Conservation (phyloP, 2,888 invertebrate species). For the Caenorhabditis macrosperma region DNA sequence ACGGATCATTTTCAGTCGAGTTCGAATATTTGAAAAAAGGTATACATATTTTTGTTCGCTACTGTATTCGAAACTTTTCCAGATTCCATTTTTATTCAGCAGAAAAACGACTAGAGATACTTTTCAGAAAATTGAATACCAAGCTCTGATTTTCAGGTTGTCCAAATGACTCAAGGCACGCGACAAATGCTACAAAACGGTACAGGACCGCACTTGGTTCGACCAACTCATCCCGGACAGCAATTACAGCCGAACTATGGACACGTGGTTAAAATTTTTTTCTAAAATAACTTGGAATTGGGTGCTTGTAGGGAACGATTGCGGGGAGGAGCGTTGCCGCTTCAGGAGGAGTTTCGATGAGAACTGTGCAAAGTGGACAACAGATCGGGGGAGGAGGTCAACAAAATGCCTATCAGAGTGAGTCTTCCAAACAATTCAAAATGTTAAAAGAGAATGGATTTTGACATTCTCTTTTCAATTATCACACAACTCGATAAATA, state of each 20-base stretch:
- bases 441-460: no score
- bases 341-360: background rate
- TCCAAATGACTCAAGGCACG: conserved; percentile 13
- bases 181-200: conserved; percentile 27
- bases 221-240: conserved; percentile 11
- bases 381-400: background rate
- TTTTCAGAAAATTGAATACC: background rate
- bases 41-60: no score
- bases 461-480: no score
- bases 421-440: background rate
- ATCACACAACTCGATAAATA: no score
- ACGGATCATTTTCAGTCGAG: no score
- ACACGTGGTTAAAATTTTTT: conserved; percentile 24
- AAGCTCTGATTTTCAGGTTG: conserved; percentile 11
- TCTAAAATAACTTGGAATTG: background rate
- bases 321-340: conserved; percentile 31
- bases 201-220: conserved; percentile 14
- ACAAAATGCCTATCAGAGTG: background rate
- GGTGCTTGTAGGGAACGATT: conserved; percentile 38
- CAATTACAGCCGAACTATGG: conserved; percentile 23
- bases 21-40: no score
- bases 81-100: no score
- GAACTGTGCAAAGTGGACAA: background rate
- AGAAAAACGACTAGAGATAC: no score
- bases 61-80: no score